Percentiles rank a stretch among this genome's conserved stretches.
These are phyloP conservation scores for Athene cunicularia DNA, from an alignment of 2,113 vertebrate species.

Conservation along the genomic window DNA sequence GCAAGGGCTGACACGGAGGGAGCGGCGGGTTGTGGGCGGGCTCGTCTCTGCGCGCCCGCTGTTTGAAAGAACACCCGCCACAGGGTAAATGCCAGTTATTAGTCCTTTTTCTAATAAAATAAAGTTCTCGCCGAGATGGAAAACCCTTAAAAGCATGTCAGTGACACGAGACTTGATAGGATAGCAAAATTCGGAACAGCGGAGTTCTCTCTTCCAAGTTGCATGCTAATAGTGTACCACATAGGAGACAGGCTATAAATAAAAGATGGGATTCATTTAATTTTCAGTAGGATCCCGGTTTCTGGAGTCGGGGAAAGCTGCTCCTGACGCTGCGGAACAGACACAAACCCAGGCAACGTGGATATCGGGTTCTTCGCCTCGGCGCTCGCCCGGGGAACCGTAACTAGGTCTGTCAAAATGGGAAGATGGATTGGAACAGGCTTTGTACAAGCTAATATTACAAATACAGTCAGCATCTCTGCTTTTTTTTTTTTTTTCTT, in stretches of 20 bases:
- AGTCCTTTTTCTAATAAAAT: not conserved
- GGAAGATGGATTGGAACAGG: fast-evolving
- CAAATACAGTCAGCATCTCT: not conserved
- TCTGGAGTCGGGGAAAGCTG: not conserved
- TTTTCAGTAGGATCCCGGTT: slow-evolving; percentile 21
- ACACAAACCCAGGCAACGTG: fast-evolving
- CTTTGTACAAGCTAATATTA: not conserved
- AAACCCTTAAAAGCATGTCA: no score
- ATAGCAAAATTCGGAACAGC: fast-evolving
- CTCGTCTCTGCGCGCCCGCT: fast-evolving
- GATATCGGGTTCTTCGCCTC: not conserved
- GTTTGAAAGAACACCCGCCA: no score
- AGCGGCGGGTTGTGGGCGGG: fast-evolving
- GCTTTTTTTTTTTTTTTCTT: not conserved
- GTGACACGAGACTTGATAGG: not conserved
- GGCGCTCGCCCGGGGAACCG: fast-evolving
- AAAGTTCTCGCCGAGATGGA: not conserved
- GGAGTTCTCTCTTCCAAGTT: fast-evolving
- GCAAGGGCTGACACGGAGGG: not conserved
- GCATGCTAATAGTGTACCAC: fast-evolving
- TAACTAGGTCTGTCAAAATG: no score
- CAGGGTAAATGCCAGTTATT: fast-evolving
- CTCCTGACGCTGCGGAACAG: not conserved
- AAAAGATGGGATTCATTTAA: not conserved
- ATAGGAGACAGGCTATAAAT: not conserved